These are phyloP conservation scores for Parasteatoda tepidariorum DNA, from an alignment of 1,140 invertebrate species.

Conservation along the genomic window DNA sequence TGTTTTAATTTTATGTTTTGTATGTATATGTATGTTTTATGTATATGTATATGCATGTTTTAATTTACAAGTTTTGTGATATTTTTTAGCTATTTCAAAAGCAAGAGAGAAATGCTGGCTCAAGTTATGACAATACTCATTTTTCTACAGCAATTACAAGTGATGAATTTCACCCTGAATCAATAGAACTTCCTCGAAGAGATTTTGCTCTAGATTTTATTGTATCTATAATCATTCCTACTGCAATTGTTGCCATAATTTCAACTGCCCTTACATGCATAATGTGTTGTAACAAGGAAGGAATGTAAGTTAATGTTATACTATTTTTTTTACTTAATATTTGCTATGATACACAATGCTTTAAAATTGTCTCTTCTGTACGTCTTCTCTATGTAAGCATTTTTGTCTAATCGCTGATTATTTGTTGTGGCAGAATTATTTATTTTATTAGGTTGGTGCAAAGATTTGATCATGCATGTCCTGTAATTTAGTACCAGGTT, in stretches of 20 bases:
- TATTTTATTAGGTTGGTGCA: no score
- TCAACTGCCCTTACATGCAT: constrained; percentile 77
- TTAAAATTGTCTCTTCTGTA: no score
- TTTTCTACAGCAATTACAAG: constrained; percentile 55
- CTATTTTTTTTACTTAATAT: no score
- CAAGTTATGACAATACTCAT: constrained; percentile 41
- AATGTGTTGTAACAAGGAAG: constrained; percentile 81
- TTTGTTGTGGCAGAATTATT: no score
- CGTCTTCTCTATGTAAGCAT: no score
- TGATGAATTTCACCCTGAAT: constrained; percentile 68
- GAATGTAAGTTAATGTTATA: constrained; percentile 75
- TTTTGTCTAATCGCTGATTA: no score
- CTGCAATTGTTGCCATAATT: constrained; percentile 76
- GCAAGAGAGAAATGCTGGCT: constrained; percentile 2
- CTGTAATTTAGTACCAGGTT: no score
- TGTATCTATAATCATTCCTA: constrained; percentile 78
- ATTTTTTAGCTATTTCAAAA: constrained; percentile 9
- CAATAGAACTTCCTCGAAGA: constrained; percentile 75
- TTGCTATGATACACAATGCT: no score
- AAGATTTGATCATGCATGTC: no score
- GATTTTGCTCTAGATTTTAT: constrained; percentile 79
- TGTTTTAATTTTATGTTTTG: no score
- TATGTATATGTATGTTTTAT: no score
- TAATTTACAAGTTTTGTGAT: neutral
- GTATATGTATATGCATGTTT: neutral